Evolutionary conservation across 2,888 invertebrate genomes (phyloP).

Genomic region (Cheilosia variabilis): DNA sequence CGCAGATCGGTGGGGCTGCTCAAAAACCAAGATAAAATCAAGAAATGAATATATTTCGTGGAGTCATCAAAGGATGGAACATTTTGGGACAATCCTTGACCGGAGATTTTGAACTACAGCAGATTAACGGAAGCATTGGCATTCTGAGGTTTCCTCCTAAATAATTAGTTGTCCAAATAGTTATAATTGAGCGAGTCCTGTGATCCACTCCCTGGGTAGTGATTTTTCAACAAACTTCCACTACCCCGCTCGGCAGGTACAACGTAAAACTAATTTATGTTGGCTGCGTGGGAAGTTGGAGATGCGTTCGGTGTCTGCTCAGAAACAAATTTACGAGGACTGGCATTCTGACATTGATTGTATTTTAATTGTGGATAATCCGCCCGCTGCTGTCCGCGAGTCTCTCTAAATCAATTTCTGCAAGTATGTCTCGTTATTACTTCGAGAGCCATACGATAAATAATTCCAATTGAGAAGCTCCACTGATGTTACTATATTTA

Average conservation of each 20-base stretch:
- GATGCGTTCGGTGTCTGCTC: neutral
- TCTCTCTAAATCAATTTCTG: conserved; percentile 54
- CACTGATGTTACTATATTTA: neutral
- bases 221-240: conserved; percentile 14
- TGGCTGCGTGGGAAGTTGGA: conserved; percentile 45
- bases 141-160: conserved; percentile 15
- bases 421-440: conserved; percentile 52
- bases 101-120: too few species aligned
- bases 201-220: conserved; percentile 54
- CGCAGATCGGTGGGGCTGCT: too few species aligned
- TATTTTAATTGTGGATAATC: conserved; percentile 67
- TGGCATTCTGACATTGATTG: conserved; percentile 62
- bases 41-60: too few species aligned
- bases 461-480: conserved; percentile 47
- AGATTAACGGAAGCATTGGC: conserved; percentile 52
- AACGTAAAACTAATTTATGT: conserved; percentile 55
- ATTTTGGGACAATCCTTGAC: too few species aligned
- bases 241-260: neutral
- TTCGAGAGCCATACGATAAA: conserved; percentile 47
- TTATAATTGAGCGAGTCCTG: conserved; percentile 52
- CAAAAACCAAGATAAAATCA: too few species aligned
- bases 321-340: conserved; percentile 49
- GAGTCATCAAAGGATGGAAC: too few species aligned
- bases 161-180: too few species aligned
- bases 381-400: conserved; percentile 25